Percentiles rank a stretch among this genome's conserved stretches.
These are phyloP conservation scores for Ursus arctos DNA, from an alignment of 2,113 vertebrate species.

Conservation along the genomic window DNA sequence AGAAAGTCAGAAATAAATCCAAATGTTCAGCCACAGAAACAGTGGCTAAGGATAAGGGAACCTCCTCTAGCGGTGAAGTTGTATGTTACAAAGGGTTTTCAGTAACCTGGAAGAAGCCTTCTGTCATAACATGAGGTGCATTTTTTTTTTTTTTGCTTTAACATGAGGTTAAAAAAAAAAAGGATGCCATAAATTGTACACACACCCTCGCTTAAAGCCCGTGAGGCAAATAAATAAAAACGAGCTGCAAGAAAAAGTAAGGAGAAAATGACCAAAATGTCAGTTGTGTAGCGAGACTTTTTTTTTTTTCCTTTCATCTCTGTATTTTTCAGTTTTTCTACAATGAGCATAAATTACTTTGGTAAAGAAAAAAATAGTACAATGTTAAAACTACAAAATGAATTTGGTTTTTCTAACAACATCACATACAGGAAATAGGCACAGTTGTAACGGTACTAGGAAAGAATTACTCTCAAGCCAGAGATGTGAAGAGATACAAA, in stretches of 20 bases:
- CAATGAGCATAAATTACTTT: background rate
- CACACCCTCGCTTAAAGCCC: background rate
- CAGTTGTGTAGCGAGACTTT: background rate
- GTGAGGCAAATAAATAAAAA: background rate
- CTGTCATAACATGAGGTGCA: background rate
- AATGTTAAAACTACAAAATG: background rate
- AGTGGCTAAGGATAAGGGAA: background rate
- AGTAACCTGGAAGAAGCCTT: background rate
- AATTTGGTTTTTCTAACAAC: background rate
- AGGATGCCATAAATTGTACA: background rate
- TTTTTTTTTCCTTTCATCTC: background rate
- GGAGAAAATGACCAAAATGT: background rate
- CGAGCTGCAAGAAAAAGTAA: background rate
- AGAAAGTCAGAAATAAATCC: slow-evolving; percentile 3
- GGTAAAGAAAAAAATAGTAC: background rate
- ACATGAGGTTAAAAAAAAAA: background rate
- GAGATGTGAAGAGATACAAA: background rate
- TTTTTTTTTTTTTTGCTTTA: background rate
- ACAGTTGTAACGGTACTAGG: background rate
- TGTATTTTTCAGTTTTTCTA: background rate
- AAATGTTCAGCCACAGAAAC: background rate
- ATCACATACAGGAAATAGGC: background rate
- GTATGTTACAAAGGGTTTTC: background rate
- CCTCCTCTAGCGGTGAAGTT: background rate
- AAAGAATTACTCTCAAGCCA: background rate